A percentile compares a stretch with the other conserved stretches of the same genome.
Conservation (phyloP, 1,140 invertebrate species). For the Tetramorium alpestre region DNA sequence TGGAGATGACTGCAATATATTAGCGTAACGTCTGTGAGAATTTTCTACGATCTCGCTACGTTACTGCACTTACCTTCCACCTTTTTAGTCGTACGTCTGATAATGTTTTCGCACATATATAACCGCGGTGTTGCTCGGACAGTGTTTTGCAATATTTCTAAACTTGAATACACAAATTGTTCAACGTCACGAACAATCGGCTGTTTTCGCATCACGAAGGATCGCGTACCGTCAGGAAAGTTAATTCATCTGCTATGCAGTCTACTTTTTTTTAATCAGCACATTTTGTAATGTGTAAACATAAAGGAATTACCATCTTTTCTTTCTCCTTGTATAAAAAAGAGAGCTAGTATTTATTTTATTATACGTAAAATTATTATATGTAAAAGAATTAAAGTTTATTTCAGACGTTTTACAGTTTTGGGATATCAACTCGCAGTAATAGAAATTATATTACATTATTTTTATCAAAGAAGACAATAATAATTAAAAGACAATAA, state of each 20-base stretch:
- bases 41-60: slow-evolving; percentile 53
- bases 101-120: slow-evolving; percentile 44
- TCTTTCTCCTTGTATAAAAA: neutral
- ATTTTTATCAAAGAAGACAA: neutral
- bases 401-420: neutral
- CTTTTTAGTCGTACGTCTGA: slow-evolving; percentile 31
- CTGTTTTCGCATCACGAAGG: neutral
- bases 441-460: neutral
- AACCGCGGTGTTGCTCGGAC: slow-evolving; percentile 7
- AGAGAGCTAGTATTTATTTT: neutral
- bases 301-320: neutral
- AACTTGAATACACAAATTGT: slow-evolving; percentile 20
- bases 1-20: slow-evolving; percentile 69
- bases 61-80: slow-evolving; percentile 50
- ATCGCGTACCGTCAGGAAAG: neutral
- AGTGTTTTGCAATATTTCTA: slow-evolving; percentile 3
- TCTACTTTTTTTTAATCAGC: neutral
- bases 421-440: neutral
- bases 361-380: neutral
- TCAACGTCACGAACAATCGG: slow-evolving; percentile 1
- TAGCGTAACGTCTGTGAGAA: slow-evolving; percentile 64
- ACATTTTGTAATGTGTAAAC: neutral
- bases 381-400: neutral
- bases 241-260: neutral
- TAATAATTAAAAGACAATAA: neutral